Conservation (phyloP, 2,797 vertebrate species). For the Hipposideros larvatus region DNA sequence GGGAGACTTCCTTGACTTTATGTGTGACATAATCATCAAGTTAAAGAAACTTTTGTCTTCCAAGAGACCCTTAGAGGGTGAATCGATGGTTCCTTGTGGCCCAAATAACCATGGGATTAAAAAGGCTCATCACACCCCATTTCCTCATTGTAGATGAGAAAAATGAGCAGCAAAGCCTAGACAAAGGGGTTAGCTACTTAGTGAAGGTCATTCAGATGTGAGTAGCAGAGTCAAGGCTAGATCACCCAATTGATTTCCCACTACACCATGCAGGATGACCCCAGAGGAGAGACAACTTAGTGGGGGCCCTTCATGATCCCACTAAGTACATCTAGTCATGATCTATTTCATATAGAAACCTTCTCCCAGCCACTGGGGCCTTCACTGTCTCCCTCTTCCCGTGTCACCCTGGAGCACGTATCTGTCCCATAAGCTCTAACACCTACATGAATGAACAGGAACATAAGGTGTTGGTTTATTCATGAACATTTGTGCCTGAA, state of each 20-base stretch:
- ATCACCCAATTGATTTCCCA: background rate
- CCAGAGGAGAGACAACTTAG: background rate
- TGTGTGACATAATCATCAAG: background rate
- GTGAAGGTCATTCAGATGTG: fast-evolving
- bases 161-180: background rate
- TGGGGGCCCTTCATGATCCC: background rate
- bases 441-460: background rate
- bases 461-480: background rate
- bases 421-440: too few relatives aligned
- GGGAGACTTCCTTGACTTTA: background rate
- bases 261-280: background rate
- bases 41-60: background rate
- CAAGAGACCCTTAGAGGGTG: background rate
- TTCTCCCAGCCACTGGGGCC: background rate
- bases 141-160: background rate
- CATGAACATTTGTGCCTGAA: background rate
- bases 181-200: background rate
- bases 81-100: background rate
- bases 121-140: background rate
- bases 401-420: background rate
- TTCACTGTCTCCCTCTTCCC: background rate
- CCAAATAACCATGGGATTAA: background rate
- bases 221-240: background rate
- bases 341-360: background rate
- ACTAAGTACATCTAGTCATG: background rate